Evolutionary conservation across 2,113 vertebrate species (phyloP).

Genomic region (Leucosticte australis): DNA sequence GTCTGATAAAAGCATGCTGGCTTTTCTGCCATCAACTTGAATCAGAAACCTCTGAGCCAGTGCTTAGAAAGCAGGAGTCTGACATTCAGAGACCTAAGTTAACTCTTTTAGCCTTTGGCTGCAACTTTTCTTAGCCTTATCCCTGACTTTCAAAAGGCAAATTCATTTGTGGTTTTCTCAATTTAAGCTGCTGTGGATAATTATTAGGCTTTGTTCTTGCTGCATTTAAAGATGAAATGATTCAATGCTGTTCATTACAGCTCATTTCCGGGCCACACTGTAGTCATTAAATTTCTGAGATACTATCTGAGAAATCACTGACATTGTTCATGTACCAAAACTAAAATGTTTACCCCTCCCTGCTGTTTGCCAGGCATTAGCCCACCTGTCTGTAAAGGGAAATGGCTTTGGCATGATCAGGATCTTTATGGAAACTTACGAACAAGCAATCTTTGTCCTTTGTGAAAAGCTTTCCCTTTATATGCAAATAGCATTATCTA

Average conservation of each 20-base stretch:
- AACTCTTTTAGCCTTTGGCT: conserved; percentile 58
- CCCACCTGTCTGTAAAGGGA: neutral
- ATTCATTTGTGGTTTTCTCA: conserved; percentile 37
- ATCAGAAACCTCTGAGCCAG: conserved; percentile 57
- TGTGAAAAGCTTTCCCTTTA: neutral
- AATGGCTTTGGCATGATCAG: conserved; percentile 9
- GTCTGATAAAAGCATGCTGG: conserved; percentile 74
- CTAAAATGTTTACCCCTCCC: neutral
- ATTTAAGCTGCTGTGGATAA: conserved; percentile 55
- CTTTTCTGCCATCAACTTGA: conserved; percentile 72
- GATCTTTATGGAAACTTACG: neutral
- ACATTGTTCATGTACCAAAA: conserved; percentile 42
- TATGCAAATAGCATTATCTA: neutral
- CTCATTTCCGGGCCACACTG: conserved; percentile 64
- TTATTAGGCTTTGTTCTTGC: conserved; percentile 66
- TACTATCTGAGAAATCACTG: conserved; percentile 60
- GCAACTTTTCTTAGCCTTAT: conserved; percentile 5
- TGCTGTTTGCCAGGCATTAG: neutral
- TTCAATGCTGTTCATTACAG: conserved; percentile 60
- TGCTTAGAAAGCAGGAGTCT: conserved; percentile 41
- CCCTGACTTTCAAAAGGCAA: conserved; percentile 36
- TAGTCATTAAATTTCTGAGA: conserved; percentile 60
- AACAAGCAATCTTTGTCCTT: neutral
- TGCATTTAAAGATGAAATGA: conserved; percentile 63
- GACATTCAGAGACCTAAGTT: conserved; percentile 23